Base-by-base conservation (phyloP, 2,113 vertebrate species). In the Pseudopodoces humilis region DNA sequence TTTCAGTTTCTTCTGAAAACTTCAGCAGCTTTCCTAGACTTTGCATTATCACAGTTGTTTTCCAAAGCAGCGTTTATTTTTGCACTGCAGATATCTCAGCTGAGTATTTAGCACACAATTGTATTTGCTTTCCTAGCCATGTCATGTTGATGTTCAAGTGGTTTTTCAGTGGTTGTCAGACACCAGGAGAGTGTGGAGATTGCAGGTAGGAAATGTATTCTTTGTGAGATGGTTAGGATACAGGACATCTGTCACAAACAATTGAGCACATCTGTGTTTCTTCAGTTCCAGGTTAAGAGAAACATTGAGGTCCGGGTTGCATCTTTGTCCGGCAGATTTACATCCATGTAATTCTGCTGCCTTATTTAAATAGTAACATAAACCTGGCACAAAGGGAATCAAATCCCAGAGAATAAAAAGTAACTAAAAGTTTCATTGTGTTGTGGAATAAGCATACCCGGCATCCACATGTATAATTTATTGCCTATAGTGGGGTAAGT, bases 391-490 rank as follows among this genome's bases (percentile, higher is more conserved):
- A 7, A 30, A 87, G 50, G 65, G 67, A 91, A 59, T 95, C 87
- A 69, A 91, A 79, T 68, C 30, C 63, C 43, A 14, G 39, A 50
- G 50, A 92, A 85, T 82, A 71, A 83, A 75, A 91, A 76, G 77
- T 89, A 85, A 87, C 83, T 76, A 25, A 50, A 94, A 95, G 58
- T 93, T 95, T 52, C n/a, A 74, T 94, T 92, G 35, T 82, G 25
- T 79, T 89, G 81, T 83, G 23, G 78, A 94, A 91, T 89, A 95
- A 85, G 49, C 64, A 52, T 82, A 75, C 62, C 41, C 87, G 69
- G 41, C 86, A 82, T 82, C 31, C 25, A n/a, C 58, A 96, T 95
- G 43, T 95, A 96, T 91, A 91, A 95, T 97, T 94, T 87, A 96
- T 96, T 89, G 76, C 74, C 50, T 90, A 2, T 43, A 85, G 50